Evolutionary conservation across 2,888 invertebrate genomes (phyloP), one percentile per base, ranked within the genome.

Genomic region (Drosophila suboccidentalis): DNA sequence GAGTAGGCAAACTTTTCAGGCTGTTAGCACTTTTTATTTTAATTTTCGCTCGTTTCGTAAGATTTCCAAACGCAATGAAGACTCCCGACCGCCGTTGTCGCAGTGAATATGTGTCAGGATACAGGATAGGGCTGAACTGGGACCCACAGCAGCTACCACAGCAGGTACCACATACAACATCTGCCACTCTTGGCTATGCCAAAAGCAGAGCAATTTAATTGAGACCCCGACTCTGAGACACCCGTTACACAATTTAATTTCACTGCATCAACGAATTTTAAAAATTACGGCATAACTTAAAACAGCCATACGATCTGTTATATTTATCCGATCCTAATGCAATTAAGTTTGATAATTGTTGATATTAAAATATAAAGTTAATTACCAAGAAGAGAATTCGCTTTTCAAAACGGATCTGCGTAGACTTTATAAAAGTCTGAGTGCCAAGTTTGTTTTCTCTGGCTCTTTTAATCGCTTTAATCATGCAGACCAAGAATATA

Each of bases 1-100:
- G 47, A 60, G 63, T 71, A 69, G 62, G 69, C 64, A 78, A 71
- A 72, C 65, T 79, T 80, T 80, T 54, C 61, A 64, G 60, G 70
- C 68, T 72, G 70, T 75, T 73, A 62, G 71, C 65, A 75, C 61
- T 69, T 78, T 78, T 72, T 68, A 70, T 80, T 83, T 88, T 72
- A 77, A 79, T 86, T 86, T 77, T 79, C 63, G 59, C 68, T 59
- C 75, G 67, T 75, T 72, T 64, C 66, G 63, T 59, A 75, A 63
- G 72, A 73, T 67, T 71, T 65, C 44, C 67, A 47, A 26, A 39
- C 49, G 58, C 71, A 64, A 58, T 54, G 70, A 59, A 57, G 66
- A 57, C 65, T 63, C 36, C 41, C 50, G 49, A 49, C 58, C 57
- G 60, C 41, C 41, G 41, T 9, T 43, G 43, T 43, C 43, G 43